Conservation (phyloP, 2,113 vertebrate species). For the Vimba vimba region DNA sequence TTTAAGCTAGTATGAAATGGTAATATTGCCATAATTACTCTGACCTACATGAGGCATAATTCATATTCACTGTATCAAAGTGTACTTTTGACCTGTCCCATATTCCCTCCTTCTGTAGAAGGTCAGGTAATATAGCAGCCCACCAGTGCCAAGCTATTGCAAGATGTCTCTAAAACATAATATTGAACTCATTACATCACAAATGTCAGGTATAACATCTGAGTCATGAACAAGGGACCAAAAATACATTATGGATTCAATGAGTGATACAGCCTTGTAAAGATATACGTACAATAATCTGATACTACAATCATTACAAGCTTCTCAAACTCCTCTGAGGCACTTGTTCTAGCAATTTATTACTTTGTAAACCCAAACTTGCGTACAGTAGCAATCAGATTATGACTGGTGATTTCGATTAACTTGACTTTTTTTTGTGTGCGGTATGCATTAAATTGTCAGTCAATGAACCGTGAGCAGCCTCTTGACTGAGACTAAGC, state of each 20-base stretch:
- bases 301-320: neutral
- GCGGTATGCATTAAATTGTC: neutral
- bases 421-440: neutral
- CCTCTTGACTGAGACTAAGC: neutral
- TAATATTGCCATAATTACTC: constrained; percentile 54
- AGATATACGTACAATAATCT: neutral
- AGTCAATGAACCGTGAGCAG: neutral
- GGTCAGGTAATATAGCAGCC: constrained; percentile 45
- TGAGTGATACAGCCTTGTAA: neutral
- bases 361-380: neutral
- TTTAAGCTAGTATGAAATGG: constrained; percentile 53
- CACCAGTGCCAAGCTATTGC: constrained; percentile 8
- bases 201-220: constrained; percentile 49
- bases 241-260: neutral
- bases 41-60: constrained; percentile 58
- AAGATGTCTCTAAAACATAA: constrained; percentile 25
- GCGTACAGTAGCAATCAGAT: neutral
- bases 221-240: neutral
- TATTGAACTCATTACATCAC: constrained; percentile 26
- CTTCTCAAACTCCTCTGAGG: neutral
- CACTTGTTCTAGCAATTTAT: neutral
- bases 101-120: constrained; percentile 45
- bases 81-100: constrained; percentile 36
- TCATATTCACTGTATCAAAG: constrained; percentile 50
- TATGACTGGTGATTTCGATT: neutral